A percentile compares a stretch with the other conserved stretches of the same genome.
These are phyloP conservation scores for Agrotis segetum DNA, from an alignment of 2,888 invertebrate species.

Conservation along the genomic window DNA sequence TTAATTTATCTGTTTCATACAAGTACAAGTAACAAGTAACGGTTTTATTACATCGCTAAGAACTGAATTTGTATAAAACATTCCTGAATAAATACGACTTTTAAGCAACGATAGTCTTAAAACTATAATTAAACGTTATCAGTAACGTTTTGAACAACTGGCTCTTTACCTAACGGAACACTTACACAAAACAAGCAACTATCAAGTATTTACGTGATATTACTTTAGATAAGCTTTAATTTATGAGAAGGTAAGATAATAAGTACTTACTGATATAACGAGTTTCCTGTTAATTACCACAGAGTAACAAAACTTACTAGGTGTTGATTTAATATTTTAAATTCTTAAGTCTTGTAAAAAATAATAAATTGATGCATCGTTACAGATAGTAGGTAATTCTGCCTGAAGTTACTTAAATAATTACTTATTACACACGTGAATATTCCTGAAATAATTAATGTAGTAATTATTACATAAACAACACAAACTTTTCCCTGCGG, in stretches of 20 bases:
- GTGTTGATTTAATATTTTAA: slow-evolving; percentile 25
- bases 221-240: slow-evolving; percentile 49
- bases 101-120: neutral
- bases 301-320: slow-evolving; percentile 13
- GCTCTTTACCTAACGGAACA: slow-evolving; percentile 42
- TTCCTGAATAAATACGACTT: too few relatives aligned
- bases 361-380: neutral
- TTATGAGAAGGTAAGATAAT: slow-evolving; percentile 49
- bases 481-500: too few relatives aligned
- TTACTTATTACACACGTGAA: neutral
- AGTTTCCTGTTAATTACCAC: slow-evolving; percentile 41
- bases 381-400: neutral
- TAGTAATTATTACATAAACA: too few relatives aligned
- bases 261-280: slow-evolving; percentile 21
- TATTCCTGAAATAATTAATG: neutral
- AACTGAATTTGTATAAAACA: too few relatives aligned
- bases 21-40: too few relatives aligned
- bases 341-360: neutral
- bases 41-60: too few relatives aligned
- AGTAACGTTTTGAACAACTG: slow-evolving; percentile 29
- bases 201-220: slow-evolving; percentile 43
- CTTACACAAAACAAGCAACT: slow-evolving; percentile 52
- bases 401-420: neutral
- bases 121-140: slow-evolving; percentile 41
- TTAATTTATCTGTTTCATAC: too few relatives aligned